These are phyloP conservation scores for Sceloporus undulatus DNA, from an alignment of 2,113 vertebrate species.

Conservation along the genomic window DNA sequence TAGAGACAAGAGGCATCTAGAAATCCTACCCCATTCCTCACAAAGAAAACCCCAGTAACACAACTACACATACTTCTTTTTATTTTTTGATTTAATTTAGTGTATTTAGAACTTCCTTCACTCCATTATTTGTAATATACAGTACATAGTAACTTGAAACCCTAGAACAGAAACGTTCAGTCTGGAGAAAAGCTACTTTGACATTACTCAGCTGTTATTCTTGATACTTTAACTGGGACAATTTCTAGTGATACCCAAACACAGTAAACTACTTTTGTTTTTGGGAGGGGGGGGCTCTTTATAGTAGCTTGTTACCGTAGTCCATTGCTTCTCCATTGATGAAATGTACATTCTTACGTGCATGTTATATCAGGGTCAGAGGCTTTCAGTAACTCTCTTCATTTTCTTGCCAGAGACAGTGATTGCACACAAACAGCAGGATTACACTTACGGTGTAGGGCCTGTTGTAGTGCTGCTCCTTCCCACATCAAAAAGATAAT, in stretches of 20 bases:
- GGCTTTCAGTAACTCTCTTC: background rate
- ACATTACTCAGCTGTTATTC: background rate
- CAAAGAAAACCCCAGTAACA: slow-evolving; percentile 7
- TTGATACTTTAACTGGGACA: background rate
- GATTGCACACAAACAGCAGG: background rate
- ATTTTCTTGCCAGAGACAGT: background rate
- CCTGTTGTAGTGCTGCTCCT: background rate
- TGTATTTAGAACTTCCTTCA: background rate
- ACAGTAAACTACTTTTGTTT: background rate
- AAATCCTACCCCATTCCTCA: background rate
- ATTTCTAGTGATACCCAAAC: background rate
- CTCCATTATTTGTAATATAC: background rate
- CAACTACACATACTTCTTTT: background rate
- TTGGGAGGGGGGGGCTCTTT: background rate
- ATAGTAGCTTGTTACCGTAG: slow-evolving; percentile 13
- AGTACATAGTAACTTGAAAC: background rate
- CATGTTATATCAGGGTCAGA: background rate
- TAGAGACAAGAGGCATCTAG: background rate
- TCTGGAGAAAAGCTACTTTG: background rate
- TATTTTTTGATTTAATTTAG: background rate
- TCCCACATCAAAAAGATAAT: background rate
- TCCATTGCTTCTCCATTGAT: background rate
- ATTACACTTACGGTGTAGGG: background rate
- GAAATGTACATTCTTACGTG: background rate
- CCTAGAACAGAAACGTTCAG: background rate